Evolutionary conservation across 1,140 invertebrate species (phyloP), one percentile per base, ranked within the genome.

Genomic region (Pseudomyrmex cubaensis): DNA sequence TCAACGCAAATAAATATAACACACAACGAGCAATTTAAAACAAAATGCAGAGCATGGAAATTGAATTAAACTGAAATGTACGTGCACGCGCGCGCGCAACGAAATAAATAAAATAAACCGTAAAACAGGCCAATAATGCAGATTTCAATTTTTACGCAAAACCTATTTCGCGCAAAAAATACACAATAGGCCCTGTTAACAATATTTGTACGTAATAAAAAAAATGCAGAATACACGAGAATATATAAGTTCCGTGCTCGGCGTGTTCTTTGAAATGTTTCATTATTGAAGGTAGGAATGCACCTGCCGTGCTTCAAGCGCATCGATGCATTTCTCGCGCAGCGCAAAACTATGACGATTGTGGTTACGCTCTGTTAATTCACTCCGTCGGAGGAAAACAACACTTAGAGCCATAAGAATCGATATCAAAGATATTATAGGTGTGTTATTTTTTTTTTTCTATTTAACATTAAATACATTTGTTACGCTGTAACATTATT

Each of bases 361-460:
- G 64, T 35, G 35, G 72, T 76, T 54, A 76, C 48, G 74, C 61
- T 76, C 74, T 66, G 61, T 54, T 76, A 76, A 76, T 35, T 44
- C 12, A 17, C n/a, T n/a, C 8, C 56, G 17, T 48, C 25, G 74
- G 25, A 52, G 22, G 17, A 56, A 54, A 46, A 3, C 9, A 15
- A 17, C 15, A 17, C 7, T 59, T 59, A 61, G 17, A 61, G 17
- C 63, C 10, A 17, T 10, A 35, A 35, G n/a, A 54, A 67, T 66
- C 61, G 74, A 76, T 52, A 52, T 63, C 20, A 17, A 48, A 15
- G 20, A 52, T 22, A 54, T 54, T 52, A 35, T 35, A 35, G 7
- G 35, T 35, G 35, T 35, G 35, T 35, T 35, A 35, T 35, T 35
- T 35, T 35, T 25, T 35, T 25, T 35, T 35, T 35, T 35, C 5